Evolutionary conservation across 2,888 invertebrate genomes (phyloP).

Genomic region (Apotomis betuletana): DNA sequence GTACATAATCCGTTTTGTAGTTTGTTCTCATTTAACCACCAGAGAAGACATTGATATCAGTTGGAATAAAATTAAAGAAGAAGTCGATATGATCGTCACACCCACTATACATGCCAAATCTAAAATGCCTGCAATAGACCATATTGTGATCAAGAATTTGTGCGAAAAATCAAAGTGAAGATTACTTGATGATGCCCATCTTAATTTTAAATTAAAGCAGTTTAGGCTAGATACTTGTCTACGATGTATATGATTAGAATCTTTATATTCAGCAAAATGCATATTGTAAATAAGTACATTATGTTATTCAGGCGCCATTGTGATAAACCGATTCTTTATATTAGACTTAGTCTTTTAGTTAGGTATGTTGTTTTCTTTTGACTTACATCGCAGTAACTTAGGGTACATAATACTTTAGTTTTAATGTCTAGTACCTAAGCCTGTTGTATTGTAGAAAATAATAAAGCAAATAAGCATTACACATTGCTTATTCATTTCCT

Average conservation of each 20-base stretch:
- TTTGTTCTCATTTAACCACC: conserved; percentile 89
- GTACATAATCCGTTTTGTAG: conserved; percentile 90
- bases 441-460: neutral
- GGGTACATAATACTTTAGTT: too few species aligned
- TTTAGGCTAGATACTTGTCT: too few species aligned
- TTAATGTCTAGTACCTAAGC: too few species aligned
- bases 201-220: too few species aligned
- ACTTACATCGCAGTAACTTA: too few species aligned
- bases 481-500: conserved; percentile 34
- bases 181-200: neutral
- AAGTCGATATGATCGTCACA: conserved; percentile 70
- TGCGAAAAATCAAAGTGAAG: conserved; percentile 71
- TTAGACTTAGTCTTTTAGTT: neutral
- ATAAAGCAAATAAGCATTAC: conserved; percentile 15
- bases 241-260: too few species aligned
- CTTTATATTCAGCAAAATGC: too few species aligned
- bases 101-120: conserved; percentile 61
- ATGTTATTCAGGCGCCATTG: too few species aligned
- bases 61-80: conserved; percentile 86
- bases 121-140: conserved; percentile 65
- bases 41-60: conserved; percentile 89
- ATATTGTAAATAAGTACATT: too few species aligned
- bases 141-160: conserved; percentile 60
- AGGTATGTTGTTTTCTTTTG: neutral
- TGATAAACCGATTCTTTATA: neutral